Conservation (phyloP, 2,888 invertebrate genomes). For the Caenorhabditis plicata region DNA sequence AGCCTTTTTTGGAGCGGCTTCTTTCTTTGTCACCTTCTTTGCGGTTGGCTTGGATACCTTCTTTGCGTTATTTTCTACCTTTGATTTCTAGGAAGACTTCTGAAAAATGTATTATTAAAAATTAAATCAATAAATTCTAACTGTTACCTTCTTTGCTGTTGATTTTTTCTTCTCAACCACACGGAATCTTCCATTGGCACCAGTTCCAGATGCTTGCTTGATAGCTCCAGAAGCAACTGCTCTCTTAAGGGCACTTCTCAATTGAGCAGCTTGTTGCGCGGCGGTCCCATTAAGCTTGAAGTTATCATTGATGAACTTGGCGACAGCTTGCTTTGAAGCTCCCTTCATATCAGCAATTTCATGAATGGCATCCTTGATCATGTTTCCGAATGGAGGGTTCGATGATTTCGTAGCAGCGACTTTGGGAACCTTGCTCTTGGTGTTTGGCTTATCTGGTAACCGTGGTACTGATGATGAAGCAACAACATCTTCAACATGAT, state of each 20-base stretch:
- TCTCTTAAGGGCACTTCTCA: constrained; percentile 67
- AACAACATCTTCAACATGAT: no score
- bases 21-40: no score
- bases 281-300: constrained; percentile 65
- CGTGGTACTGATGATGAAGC: no score
- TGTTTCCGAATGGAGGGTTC: constrained; percentile 66
- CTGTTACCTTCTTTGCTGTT: constrained; percentile 8
- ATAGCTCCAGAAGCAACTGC: constrained; percentile 66
- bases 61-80: no score
- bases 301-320: constrained; percentile 67
- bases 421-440: constrained; percentile 15
- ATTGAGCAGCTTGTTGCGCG: no score
- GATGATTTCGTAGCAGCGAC: constrained; percentile 33
- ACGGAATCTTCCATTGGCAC: constrained; percentile 60
- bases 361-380: constrained; percentile 67
- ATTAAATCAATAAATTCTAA: no score
- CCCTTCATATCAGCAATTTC: constrained; percentile 67
- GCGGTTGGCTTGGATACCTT: no score
- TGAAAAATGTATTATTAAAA: no score
- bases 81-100: constrained; percentile 14
- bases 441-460: no score
- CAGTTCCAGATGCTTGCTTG: constrained; percentile 63
- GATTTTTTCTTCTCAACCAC: constrained; percentile 38
- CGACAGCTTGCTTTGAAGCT: constrained; percentile 68
- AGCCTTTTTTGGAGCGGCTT: no score